phyloP scores from a whole-genome alignment of 1,140 invertebrate genomes.

The Ectropis grisescens region DNA sequence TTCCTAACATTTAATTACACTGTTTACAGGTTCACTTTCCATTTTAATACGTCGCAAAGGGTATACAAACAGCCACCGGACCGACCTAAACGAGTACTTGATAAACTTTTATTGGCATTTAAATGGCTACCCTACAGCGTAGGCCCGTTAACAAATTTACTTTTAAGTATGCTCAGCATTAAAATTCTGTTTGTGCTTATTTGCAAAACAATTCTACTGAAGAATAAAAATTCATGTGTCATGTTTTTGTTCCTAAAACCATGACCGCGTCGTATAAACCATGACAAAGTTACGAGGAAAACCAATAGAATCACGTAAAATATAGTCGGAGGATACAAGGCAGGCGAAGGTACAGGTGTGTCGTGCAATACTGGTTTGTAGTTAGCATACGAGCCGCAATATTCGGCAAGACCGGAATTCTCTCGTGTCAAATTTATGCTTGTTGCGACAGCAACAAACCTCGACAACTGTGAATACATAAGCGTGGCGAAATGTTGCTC shows the following conservation, averaged over 20 bases:
- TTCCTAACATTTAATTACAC: not conserved
- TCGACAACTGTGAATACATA: slow-evolving; percentile 15
- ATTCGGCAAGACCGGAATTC: slow-evolving; percentile 21
- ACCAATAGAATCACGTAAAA: slow-evolving; percentile 8
- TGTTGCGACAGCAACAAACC: slow-evolving; percentile 14
- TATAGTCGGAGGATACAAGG: slow-evolving; percentile 7
- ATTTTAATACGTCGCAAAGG: too few relatives aligned
- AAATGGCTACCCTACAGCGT: too few relatives aligned
- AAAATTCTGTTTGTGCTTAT: slow-evolving; percentile 1
- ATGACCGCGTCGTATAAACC: slow-evolving; percentile 1
- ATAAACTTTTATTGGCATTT: too few relatives aligned
- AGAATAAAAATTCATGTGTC: not conserved
- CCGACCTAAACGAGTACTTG: too few relatives aligned
- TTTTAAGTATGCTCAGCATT: not conserved
- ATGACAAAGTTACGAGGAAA: too few relatives aligned
- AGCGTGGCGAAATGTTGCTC: too few relatives aligned
- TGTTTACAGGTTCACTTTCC: too few relatives aligned
- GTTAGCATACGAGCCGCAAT: slow-evolving; percentile 15
- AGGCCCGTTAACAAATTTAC: not conserved
- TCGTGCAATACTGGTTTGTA: slow-evolving; percentile 8
- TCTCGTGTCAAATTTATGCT: slow-evolving; percentile 18
- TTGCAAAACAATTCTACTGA: slow-evolving; percentile 1
- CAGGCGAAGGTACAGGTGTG: slow-evolving; percentile 2
- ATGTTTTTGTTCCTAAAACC: not conserved
- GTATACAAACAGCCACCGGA: too few relatives aligned